Conservation (phyloP, 1,140 invertebrate genomes). For the Tetramorium simillimum region DNA sequence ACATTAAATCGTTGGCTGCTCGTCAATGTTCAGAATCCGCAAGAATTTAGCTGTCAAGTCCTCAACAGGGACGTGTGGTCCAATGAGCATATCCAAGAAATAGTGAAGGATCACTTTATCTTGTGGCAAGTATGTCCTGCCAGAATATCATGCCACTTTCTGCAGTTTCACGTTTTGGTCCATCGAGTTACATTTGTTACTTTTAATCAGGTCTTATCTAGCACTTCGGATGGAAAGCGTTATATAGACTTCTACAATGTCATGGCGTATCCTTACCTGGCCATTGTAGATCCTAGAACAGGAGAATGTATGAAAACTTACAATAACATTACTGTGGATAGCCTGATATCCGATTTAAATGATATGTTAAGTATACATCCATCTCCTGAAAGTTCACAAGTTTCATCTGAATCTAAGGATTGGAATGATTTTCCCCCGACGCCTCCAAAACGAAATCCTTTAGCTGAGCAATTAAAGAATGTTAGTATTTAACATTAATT, state of each 20-base stretch:
- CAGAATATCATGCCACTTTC: neutral
- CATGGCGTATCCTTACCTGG: conserved; percentile 89
- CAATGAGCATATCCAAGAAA: conserved; percentile 87
- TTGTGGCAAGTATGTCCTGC: conserved; percentile 90
- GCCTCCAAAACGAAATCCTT: conserved; percentile 61
- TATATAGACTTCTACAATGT: conserved; percentile 91
- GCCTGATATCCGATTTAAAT: conserved; percentile 81
- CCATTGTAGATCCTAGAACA: conserved; percentile 91
- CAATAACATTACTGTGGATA: conserved; percentile 85
- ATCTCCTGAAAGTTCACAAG: conserved; percentile 81
- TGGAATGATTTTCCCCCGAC: conserved; percentile 70
- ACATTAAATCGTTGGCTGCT: conserved; percentile 90
- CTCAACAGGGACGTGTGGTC: conserved; percentile 93
- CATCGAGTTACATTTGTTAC: neutral
- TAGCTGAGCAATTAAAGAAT: conserved; percentile 62
- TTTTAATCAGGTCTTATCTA: conserved; percentile 87
- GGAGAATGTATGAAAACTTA: conserved; percentile 88
- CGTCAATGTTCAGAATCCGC: conserved; percentile 92
- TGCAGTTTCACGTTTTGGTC: neutral
- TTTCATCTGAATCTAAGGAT: conserved; percentile 72
- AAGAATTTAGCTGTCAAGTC: conserved; percentile 91
- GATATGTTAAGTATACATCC: conserved; percentile 83
- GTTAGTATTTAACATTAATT: conserved; percentile 28
- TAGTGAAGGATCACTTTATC: conserved; percentile 91
- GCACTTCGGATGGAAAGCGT: conserved; percentile 89